Percentiles rank a stretch among this genome's conserved stretches.
These are phyloP conservation scores for Cephus sareptanus DNA, from an alignment of 2,888 invertebrate species.

Conservation along the genomic window DNA sequence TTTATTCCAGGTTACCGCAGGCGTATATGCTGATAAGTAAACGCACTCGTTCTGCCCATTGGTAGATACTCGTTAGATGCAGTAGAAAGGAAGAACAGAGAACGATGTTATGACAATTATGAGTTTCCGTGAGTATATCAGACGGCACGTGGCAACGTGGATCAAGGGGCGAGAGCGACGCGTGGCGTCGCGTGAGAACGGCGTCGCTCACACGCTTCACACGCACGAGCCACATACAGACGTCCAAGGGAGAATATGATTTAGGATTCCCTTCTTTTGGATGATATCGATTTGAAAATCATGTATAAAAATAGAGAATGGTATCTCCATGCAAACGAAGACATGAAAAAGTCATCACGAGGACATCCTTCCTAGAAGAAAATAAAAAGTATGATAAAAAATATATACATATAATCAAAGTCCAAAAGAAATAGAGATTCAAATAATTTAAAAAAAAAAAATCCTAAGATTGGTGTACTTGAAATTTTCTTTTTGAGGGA, in stretches of 20 bases:
- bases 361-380: too few relatives aligned
- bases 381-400: too few relatives aligned
- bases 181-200: constrained; percentile 63
- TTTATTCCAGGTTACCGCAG: background rate
- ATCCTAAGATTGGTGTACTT: too few relatives aligned
- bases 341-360: background rate
- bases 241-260: background rate
- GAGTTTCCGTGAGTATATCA: constrained; percentile 55
- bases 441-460: background rate
- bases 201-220: constrained; percentile 61
- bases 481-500: background rate
- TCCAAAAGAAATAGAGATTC: background rate
- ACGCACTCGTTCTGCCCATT: background rate
- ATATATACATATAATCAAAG: background rate
- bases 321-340: too few relatives aligned
- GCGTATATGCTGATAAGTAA: background rate
- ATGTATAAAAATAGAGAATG: too few relatives aligned
- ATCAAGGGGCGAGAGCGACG: constrained; percentile 39
- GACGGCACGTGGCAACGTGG: constrained; percentile 46
- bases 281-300: background rate
- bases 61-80: background rate
- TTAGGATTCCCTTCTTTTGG: background rate
- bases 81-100: background rate
- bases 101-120: constrained; percentile 62
- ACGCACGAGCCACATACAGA: constrained; percentile 18